Percentiles rank a stretch among this genome's conserved stretches.
Evolutionary conservation across 2,113 vertebrate species (phyloP).

Genomic region (Smithornis capensis): DNA sequence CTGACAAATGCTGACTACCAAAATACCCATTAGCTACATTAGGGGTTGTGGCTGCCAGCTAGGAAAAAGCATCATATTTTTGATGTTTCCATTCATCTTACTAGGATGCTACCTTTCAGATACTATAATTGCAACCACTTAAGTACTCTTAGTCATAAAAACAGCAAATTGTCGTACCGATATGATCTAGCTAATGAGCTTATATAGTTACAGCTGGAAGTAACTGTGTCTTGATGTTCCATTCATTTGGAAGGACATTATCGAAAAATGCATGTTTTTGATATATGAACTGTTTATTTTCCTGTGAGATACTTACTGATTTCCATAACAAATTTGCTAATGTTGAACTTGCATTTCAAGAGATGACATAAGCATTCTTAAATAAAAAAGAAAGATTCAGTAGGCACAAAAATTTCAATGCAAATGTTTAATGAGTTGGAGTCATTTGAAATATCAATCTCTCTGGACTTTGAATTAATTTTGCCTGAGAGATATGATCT

Average conservation of each 20-base stretch:
- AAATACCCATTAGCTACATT: constrained; percentile 15
- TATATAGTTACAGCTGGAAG: background rate
- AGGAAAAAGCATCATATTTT: constrained; percentile 1
- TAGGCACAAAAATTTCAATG: background rate
- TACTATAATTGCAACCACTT: constrained; percentile 43
- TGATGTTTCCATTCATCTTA: constrained; percentile 46
- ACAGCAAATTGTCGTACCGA: background rate
- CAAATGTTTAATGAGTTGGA: background rate
- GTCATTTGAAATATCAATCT: background rate
- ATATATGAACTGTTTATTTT: background rate
- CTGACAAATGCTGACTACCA: constrained; percentile 26
- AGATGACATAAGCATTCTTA: background rate
- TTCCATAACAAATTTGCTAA: background rate
- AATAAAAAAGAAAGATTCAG: background rate
- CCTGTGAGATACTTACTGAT: background rate
- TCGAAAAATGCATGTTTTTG: background rate
- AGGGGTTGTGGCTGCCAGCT: constrained; percentile 9
- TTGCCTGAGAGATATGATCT: background rate
- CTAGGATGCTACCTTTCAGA: constrained; percentile 37
- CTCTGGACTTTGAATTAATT: background rate
- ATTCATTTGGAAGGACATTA: background rate
- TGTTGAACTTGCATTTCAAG: background rate
- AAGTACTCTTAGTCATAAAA: constrained; percentile 23
- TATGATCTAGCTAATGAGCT: constrained; percentile 22
- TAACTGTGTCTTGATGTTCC: constrained; percentile 2